Evolutionary conservation across 2,888 invertebrate genomes (phyloP).

Genomic region (Meta bourneti): DNA sequence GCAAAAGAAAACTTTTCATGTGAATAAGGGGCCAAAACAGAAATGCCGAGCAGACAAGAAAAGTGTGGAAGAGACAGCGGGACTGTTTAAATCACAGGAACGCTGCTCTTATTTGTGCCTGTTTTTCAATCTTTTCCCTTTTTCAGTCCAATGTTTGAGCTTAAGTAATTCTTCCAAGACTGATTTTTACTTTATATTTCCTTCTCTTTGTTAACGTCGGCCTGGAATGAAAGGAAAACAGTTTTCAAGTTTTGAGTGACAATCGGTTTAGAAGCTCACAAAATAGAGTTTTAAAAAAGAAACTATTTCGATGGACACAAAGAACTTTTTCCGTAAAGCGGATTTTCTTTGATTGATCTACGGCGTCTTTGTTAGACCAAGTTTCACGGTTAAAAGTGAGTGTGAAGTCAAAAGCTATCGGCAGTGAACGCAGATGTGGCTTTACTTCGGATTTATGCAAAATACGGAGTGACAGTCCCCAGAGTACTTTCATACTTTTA

Average conservation of each 20-base stretch:
- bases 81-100: slow-evolving; percentile 26
- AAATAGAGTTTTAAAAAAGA: slow-evolving; percentile 29
- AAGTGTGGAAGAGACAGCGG: slow-evolving; percentile 28
- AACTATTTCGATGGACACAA: slow-evolving; percentile 54
- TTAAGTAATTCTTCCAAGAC: slow-evolving; percentile 53
- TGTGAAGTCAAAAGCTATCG: slow-evolving; percentile 39
- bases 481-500: slow-evolving; percentile 12
- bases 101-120: background rate
- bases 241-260: slow-evolving; percentile 69
- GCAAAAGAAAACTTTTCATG: slow-evolving; percentile 55
- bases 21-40: slow-evolving; percentile 30
- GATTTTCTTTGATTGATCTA: slow-evolving; percentile 64
- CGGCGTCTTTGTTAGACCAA: slow-evolving; percentile 35
- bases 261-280: slow-evolving; percentile 63
- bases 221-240: slow-evolving; percentile 58
- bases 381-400: slow-evolving; percentile 61
- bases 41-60: slow-evolving; percentile 56
- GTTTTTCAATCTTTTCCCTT: background rate
- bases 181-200: slow-evolving; percentile 68
- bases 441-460: slow-evolving; percentile 64
- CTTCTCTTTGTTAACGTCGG: slow-evolving; percentile 26
- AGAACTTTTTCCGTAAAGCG: slow-evolving; percentile 58
- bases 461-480: slow-evolving; percentile 47
- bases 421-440: slow-evolving; percentile 51
- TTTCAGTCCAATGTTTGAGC: slow-evolving; percentile 36